Conservation (phyloP, 2,797 vertebrate genomes). For the Anguilla marmorata region DNA sequence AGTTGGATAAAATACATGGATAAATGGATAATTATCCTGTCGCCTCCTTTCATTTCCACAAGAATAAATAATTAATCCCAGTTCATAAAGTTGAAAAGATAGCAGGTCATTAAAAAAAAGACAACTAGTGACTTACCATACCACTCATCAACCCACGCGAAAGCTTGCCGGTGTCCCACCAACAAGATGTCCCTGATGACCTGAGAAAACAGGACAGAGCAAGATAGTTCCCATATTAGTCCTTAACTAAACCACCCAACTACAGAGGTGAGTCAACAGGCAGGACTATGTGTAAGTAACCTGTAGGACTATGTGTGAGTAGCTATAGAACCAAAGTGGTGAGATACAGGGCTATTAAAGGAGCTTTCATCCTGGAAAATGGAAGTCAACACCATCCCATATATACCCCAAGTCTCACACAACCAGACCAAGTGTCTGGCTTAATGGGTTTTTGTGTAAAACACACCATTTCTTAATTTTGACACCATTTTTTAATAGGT, state of each 20-base stretch:
- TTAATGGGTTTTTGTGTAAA: neutral
- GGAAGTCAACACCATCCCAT: neutral
- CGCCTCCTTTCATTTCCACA: neutral
- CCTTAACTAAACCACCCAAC: neutral
- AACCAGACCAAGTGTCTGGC: neutral
- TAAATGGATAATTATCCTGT: neutral
- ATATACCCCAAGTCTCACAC: neutral
- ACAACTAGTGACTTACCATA: constrained; percentile 62
- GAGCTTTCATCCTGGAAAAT: neutral
- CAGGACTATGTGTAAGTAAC: neutral
- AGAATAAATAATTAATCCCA: neutral
- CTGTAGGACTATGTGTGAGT: neutral
- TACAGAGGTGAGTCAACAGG: neutral
- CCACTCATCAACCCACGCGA: constrained; percentile 76
- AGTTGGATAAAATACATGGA: neutral
- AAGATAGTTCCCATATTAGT: neutral
- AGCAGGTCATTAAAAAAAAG: neutral
- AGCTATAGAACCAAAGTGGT: neutral
- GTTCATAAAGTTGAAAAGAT: neutral
- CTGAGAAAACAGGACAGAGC: constrained; percentile 44
- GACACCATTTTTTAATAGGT: neutral
- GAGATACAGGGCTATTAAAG: neutral
- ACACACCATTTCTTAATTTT: neutral
- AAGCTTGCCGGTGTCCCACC: constrained; percentile 73
- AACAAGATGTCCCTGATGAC: constrained; percentile 74